Evolutionary conservation across 2,113 vertebrate genomes (phyloP).

Genomic region (Lepisosteus osseus): DNA sequence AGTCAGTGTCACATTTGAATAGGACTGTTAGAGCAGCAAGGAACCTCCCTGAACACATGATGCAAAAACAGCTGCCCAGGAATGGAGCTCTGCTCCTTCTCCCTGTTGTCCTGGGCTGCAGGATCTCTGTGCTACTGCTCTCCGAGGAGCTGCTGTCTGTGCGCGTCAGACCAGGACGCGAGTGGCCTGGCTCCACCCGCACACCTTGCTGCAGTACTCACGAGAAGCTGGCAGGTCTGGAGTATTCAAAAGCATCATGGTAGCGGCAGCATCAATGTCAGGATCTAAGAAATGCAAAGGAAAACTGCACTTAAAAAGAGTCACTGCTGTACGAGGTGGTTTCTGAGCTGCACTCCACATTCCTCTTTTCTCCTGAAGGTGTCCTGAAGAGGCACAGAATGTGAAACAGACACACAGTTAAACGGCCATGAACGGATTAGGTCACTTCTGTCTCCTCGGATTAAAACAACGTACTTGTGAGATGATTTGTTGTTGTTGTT

Average conservation of each 20-base stretch:
- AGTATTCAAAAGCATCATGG: conserved; percentile 85
- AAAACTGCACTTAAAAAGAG: conserved; percentile 76
- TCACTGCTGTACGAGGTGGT: neutral
- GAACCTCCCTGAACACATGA: neutral
- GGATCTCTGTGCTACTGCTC: neutral
- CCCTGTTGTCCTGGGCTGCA: too few species aligned
- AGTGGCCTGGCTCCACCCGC: neutral
- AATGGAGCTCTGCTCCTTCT: neutral
- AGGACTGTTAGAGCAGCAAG: neutral
- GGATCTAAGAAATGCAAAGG: conserved; percentile 62
- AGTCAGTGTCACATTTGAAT: neutral
- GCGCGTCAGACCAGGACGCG: neutral
- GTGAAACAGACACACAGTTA: conserved; percentile 20
- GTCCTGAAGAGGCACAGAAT: conserved; percentile 17
- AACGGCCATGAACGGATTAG: conserved; percentile 9
- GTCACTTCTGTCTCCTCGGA: conserved; percentile 15
- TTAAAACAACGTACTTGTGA: neutral
- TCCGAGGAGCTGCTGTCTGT: neutral
- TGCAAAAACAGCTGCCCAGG: neutral
- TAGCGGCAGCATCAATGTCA: conserved; percentile 79
- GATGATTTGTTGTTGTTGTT: neutral
- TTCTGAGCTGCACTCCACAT: neutral
- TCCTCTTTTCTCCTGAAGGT: conserved; percentile 19
- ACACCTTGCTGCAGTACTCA: conserved; percentile 59
- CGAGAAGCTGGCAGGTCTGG: conserved; percentile 80